Conservation (phyloP, 2,113 vertebrate genomes). For the Microcebus tavaratra region DNA sequence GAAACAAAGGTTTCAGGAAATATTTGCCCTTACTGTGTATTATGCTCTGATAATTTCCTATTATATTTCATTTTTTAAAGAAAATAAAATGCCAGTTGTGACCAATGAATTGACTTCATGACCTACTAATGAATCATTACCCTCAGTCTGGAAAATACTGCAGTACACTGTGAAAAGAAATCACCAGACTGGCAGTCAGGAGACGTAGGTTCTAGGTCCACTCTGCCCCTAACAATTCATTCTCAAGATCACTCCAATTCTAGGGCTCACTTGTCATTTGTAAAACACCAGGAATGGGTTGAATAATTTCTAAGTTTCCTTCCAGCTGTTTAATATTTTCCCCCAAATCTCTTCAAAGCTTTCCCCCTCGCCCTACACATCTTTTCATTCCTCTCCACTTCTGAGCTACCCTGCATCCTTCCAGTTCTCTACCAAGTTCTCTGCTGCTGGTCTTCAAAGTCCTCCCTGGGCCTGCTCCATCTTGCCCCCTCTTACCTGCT, state of each 20-base stretch:
- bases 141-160: background rate
- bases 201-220: background rate
- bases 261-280: background rate
- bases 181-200: background rate
- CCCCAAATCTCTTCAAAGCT: background rate
- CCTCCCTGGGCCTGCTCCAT: background rate
- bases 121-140: background rate
- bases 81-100: background rate
- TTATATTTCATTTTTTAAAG: background rate
- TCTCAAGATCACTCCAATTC: background rate
- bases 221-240: conserved; percentile 31
- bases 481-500: background rate
- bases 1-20: background rate
- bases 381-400: background rate
- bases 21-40: background rate
- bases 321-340: background rate
- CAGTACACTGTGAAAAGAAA: background rate
- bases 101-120: background rate
- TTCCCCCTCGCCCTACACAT: background rate
- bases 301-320: background rate
- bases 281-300: background rate
- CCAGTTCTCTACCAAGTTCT: background rate
- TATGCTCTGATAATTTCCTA: conserved; percentile 1
- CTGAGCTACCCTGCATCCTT: background rate
- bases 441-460: background rate